A percentile compares a stretch with the other conserved stretches of the same genome.
phyloP scores from a whole-genome alignment of 2,888 invertebrate genomes.

The Tachina lurida region DNA sequence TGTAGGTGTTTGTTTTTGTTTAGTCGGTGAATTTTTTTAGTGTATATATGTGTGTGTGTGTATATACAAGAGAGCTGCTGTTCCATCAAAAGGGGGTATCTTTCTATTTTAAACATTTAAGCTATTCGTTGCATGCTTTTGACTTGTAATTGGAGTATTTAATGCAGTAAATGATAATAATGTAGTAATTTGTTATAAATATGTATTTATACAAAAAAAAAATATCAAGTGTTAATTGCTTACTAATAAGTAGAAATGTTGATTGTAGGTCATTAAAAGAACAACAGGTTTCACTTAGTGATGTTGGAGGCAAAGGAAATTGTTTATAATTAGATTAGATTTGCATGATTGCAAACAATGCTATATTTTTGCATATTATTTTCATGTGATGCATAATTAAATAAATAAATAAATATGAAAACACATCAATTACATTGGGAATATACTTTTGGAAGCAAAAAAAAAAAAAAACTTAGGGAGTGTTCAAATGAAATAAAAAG shows the following conservation, averaged over 20 bases:
- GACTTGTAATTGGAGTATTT: slow-evolving; percentile 57
- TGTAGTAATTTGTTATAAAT: slow-evolving; percentile 46
- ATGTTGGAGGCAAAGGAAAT: slow-evolving; percentile 10
- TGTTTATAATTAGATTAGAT: slow-evolving; percentile 18
- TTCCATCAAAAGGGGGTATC: slow-evolving; percentile 1
- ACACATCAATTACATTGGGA: neutral
- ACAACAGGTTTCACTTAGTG: slow-evolving; percentile 25
- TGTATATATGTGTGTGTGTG: neutral
- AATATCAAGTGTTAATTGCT: slow-evolving; percentile 50
- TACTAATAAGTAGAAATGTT: slow-evolving; percentile 26
- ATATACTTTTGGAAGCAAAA: neutral
- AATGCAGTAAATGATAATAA: slow-evolving; percentile 38
- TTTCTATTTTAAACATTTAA: neutral
- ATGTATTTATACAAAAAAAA: neutral
- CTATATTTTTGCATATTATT: neutral
- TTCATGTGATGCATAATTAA: neutral
- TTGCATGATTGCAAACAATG: neutral
- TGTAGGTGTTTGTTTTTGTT: slow-evolving; percentile 57
- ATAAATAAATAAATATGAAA: neutral
- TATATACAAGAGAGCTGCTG: too few relatives aligned
- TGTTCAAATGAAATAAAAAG: neutral
- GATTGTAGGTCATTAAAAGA: slow-evolving; percentile 30
- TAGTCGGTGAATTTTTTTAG: slow-evolving; percentile 52
- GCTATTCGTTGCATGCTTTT: slow-evolving; percentile 26
- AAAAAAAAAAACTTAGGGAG: neutral